phyloP scores from a whole-genome alignment of 37 sponge, comb jelly and placozoan genomes.

The Ephydatia muelleri region DNA sequence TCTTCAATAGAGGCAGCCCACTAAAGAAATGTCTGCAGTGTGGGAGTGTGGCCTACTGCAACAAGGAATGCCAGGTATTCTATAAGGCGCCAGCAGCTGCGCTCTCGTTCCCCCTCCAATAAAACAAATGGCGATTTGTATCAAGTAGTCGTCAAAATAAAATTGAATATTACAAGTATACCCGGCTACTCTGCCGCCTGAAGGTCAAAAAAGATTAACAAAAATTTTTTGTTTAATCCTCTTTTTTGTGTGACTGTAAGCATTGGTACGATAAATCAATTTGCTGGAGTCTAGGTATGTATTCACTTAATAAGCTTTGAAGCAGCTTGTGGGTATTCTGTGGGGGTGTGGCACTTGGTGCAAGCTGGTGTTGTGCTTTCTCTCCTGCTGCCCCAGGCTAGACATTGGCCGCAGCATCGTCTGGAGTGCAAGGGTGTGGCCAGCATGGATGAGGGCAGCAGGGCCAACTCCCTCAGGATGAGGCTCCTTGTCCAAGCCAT shows the following conservation, averaged over 20 bases:
- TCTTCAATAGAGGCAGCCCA: background rate
- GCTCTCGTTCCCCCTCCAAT: background rate
- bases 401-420: background rate
- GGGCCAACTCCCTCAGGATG: background rate
- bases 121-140: background rate
- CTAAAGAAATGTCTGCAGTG: background rate
- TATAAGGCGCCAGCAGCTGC: background rate
- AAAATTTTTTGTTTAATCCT: too few relatives aligned
- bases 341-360: too few relatives aligned
- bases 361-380: background rate
- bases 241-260: too few relatives aligned
- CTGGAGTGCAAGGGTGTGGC: background rate
- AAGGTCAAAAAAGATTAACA: too few relatives aligned
- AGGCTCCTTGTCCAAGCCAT: background rate
- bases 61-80: background rate
- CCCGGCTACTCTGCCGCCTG: too few relatives aligned
- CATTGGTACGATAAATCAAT: too few relatives aligned
- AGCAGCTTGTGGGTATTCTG: too few relatives aligned
- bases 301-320: too few relatives aligned
- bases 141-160: too few relatives aligned
- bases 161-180: too few relatives aligned
- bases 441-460: background rate
- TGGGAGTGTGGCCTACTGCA: background rate
- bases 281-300: too few relatives aligned
- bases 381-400: background rate